Evolutionary conservation across 2,797 vertebrate species (phyloP), one percentile per base, ranked within the genome.

Genomic region (Heliangelus exortis): DNA sequence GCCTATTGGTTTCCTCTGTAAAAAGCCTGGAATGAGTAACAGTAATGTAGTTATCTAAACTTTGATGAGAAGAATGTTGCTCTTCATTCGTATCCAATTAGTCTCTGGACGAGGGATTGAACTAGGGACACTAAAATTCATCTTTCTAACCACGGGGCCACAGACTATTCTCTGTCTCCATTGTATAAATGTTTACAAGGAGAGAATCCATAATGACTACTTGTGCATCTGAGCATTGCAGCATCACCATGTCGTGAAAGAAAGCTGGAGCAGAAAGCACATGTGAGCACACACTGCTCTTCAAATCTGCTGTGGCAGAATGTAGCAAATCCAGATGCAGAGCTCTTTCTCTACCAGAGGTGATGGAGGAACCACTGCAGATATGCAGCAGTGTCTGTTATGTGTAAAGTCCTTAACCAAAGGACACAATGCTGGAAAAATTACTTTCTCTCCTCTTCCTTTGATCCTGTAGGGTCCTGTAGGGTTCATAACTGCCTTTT

Each of bases 231-330:
- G 69, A 90, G 77, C 34, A 21, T 31, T 62, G 59, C 47, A 69
- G 51, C 53, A 69, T 41, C 51, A 57, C 8, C 0, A 0, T 29
- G 33, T 13, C 18, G 3, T 1, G 36, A 54, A 78, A 17, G 36
- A 81, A 81, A 78, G 10, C 45, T 39, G 34, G 22, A 84, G 55
- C 59, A 85, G 79, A 66, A 80, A 79, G 29, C 18, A n/a, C 7
- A 1, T 12, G 15, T 7, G 8, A 4, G 10, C 15, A 62, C 21
- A 51, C 5, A 9, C 6, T 43, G 65, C 34, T 77, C n/a, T 39
- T 71, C 53, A 71, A 82, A 55, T 51, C 45, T 55, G 18, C 78
- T 54, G 33, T 4, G n/a, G 17, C 34, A 90, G 69, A 48, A 41
- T 10, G 26, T 14, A 48, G 45, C 39, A 62, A 72, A 22, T 18